Evolutionary conservation across 2,113 vertebrate genomes (phyloP), one percentile per base, ranked within the genome.

Genomic region (Prolemur simus): DNA sequence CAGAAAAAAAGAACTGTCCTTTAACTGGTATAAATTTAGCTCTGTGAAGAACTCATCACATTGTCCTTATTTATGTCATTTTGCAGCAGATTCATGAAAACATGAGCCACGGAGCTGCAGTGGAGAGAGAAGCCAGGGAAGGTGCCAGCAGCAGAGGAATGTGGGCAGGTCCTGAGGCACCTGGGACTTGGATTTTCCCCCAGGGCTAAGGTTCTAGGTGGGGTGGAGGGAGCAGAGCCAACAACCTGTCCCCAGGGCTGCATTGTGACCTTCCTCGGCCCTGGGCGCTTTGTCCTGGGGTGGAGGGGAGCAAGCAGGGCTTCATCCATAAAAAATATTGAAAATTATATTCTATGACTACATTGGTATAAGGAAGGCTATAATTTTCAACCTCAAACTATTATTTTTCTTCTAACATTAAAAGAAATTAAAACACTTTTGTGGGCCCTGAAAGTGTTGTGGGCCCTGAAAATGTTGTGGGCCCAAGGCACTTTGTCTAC

Each of bases 121-220:
- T 1, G 1, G 60, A 37, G 37, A 49, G 29, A 52, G 45, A 42
- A 47, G 39, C 37, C 6, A 34, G 37, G 56, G n/a, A 34, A 49
- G 77, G 29, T 0, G 2, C 15, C 49, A 4, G 15, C 17, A 8
- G 3, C 20, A 21, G 73, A 58, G 63, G 27, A 54, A 5, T 23
- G 0, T 20, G 21, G 42, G 8, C 9, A 29, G 32, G 74, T 12
- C 12, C 49, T 9, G 27, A 8, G 34, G 47, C 0, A 2, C 6
- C 83, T 10, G 9, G 23, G 68, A 27, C 52, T 52, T 58, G 1
- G 13, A 21, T 49, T 64, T 23, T 13, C 3, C n/a, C 66, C n/a
- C 5, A 14, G 27, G 8, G 52, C 17, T 69, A 21, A 52, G 27
- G 18, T 42, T 27, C 23, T 7, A 58, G 58, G 37, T 5, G 23